phyloP scores from a whole-genome alignment of 2,888 invertebrate genomes.

The Stictocephala bisonia region DNA sequence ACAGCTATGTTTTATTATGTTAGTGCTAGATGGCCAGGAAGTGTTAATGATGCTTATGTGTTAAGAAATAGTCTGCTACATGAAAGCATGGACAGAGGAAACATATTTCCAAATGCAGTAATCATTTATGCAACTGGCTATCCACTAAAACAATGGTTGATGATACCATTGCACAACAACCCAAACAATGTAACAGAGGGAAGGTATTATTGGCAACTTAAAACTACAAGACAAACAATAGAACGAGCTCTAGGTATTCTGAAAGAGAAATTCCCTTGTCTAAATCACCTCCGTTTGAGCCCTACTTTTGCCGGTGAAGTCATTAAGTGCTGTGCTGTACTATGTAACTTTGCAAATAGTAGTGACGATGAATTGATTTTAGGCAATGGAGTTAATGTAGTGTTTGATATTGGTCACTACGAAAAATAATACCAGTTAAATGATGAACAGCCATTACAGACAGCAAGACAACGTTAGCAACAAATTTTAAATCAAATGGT shows the following conservation, averaged over 20 bases:
- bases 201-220: constrained; percentile 31
- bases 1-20: constrained; percentile 39
- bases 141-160: constrained; percentile 43
- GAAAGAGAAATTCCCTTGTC: constrained; percentile 49
- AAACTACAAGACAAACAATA: constrained; percentile 47
- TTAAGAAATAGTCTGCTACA: constrained; percentile 25
- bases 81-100: not conserved
- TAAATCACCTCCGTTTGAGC: constrained; percentile 41
- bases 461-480: too few species aligned
- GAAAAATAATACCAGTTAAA: too few species aligned
- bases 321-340: not conserved
- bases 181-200: constrained; percentile 32
- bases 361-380: too few species aligned
- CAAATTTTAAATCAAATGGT: too few species aligned
- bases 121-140: constrained; percentile 49
- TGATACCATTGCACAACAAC: constrained; percentile 44
- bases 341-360: too few species aligned
- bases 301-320: constrained; percentile 10
- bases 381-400: too few species aligned
- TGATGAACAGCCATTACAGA: too few species aligned
- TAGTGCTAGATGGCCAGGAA: constrained; percentile 58
- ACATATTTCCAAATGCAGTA: constrained; percentile 41
- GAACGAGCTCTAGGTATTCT: constrained; percentile 47
- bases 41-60: constrained; percentile 56
- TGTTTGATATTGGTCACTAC: too few species aligned